Evolutionary conservation across 2,113 vertebrate genomes (phyloP), one percentile per base, ranked within the genome.

Genomic region (Argyrosomus japonicus): DNA sequence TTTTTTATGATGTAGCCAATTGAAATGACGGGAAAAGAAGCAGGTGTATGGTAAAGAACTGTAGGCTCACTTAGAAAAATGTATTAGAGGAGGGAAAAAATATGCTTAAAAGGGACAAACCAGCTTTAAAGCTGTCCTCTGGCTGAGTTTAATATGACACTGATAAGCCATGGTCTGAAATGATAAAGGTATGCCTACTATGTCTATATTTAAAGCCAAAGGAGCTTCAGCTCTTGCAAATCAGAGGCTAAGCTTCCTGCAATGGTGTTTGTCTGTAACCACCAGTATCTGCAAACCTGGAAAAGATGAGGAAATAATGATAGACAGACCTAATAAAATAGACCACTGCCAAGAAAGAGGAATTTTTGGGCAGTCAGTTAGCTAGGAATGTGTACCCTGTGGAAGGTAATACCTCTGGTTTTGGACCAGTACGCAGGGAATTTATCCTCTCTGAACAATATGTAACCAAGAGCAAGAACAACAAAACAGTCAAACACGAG

Each of bases 181-280:
- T 91, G 82, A 93, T 93, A 84, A 91, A 81, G 88, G 82, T 91
- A 93, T 91, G 92, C 15, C 54, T 45, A 85, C 87, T 90, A 88
- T 85, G 75, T 89, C 92, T 93, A 93, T 93, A 93, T 94, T 89
- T 94, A 94, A 89, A 91, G 88, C 71, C 77, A 85, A 89, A 88
- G 84, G 68, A 90, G 88, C 82, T 81, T 88, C 80, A 17, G 70
- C 83, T 88, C 43, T 60, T 67, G 81, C 63, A 82, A 91, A 89
- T 90, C 82, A 87, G 88, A 89, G 80, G 80, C 76, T 68, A 48
- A 84, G 50, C 73, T 85, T 80, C 87, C 84, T 60, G 64, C 87
- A 61, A 67, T 78, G 74, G 51, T 78, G 77, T 88, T 86, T 85
- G 78, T 84, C 84, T 68, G 77, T 69, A 84, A 85, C 51, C 40